phyloP scores from a whole-genome alignment of 1,140 invertebrate species.

The Phocides pigmalion region DNA sequence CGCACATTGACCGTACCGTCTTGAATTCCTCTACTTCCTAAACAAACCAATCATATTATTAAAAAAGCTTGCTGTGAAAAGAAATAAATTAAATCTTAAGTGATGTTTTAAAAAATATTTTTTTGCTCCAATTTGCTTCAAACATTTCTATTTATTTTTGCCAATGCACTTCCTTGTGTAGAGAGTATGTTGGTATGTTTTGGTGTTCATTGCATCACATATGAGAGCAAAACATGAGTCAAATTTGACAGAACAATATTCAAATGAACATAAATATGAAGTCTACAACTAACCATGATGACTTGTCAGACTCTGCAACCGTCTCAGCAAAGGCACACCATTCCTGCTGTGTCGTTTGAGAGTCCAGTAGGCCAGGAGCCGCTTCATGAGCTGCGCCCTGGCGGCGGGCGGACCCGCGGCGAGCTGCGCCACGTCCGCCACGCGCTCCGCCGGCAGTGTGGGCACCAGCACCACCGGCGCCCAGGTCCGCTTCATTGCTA shows the following conservation, averaged over 20 bases:
- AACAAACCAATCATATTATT: conserved; percentile 35
- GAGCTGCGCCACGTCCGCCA: conserved; percentile 92
- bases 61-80: too few species aligned
- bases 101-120: too few species aligned
- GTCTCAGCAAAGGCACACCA: conserved; percentile 95
- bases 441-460: conserved; percentile 95
- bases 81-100: too few species aligned
- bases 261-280: too few species aligned
- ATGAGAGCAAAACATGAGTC: not conserved
- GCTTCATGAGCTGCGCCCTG: conserved; percentile 94
- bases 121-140: too few species aligned
- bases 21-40: conserved; percentile 77
- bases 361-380: conserved; percentile 96
- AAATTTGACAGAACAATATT: too few species aligned
- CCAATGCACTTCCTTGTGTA: too few species aligned
- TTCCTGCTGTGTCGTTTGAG: conserved; percentile 97
- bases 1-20: conserved; percentile 85
- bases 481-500: conserved; percentile 93
- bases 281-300: conserved; percentile 71
- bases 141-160: too few species aligned
- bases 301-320: conserved; percentile 90
- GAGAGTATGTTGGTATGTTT: too few species aligned
- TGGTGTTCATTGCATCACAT: not conserved
- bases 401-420: conserved; percentile 75
- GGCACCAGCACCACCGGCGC: conserved; percentile 97